Evolutionary conservation across 2,113 vertebrate genomes (phyloP).

Genomic region (Python bivittatus): DNA sequence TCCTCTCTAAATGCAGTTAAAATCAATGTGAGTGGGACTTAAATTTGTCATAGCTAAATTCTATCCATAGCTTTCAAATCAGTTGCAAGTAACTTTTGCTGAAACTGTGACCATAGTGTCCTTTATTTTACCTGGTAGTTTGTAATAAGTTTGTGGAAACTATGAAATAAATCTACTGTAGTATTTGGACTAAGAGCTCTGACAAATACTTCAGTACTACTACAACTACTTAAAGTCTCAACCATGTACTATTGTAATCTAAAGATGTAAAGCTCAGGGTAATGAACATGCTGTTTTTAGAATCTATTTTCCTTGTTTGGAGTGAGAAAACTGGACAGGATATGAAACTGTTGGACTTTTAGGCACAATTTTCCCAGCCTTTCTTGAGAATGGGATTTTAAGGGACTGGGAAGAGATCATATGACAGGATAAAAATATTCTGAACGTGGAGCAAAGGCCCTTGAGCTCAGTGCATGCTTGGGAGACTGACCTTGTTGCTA

Average conservation of each 20-base stretch:
- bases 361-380: conserved; percentile 14
- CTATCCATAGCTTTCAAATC: background rate
- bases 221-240: background rate
- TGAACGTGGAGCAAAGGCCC: background rate
- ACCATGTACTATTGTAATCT: background rate
- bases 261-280: background rate
- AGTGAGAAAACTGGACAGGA: conserved; percentile 23
- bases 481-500: conserved; percentile 6
- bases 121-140: background rate
- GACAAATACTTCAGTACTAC: background rate
- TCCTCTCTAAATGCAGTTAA: background rate
- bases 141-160: background rate
- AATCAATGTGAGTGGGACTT: background rate
- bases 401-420: conserved; percentile 7
- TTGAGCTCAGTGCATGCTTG: background rate
- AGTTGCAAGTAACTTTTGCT: background rate
- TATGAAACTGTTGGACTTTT: conserved; percentile 9
- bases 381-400: conserved; percentile 19
- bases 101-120: background rate
- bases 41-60: background rate
- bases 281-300: background rate
- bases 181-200: background rate
- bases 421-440: conserved; percentile 1
- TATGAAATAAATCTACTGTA: accelerated
- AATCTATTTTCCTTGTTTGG: background rate